Conservation (phyloP, 2,113 vertebrate genomes). For the cat (Felis catus) region F.catus_Fca126_mat1.0 CM031412.1:164487001-164487500, state of each 20-base stretch:
- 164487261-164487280: background rate
- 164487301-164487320: background rate
- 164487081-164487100: background rate
- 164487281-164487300: background rate
- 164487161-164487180: background rate
- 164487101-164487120: background rate
- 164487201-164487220: background rate
- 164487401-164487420: background rate
- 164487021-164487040: background rate
- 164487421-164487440: background rate
- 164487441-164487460: background rate
- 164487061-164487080: fast-evolving
- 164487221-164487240: background rate
- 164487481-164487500: background rate
- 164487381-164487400: background rate
- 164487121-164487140: background rate
- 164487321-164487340: background rate
- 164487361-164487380: background rate
- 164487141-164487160: background rate
- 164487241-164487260: background rate
- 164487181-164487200: background rate
- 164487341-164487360: background rate
- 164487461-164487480: background rate
- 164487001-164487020: background rate
- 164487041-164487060: background rate